A percentile compares a stretch with the other conserved stretches of the same genome.
Evolutionary conservation across 1,140 invertebrate genomes (phyloP).

Genomic region (Anastrepha ludens): DNA sequence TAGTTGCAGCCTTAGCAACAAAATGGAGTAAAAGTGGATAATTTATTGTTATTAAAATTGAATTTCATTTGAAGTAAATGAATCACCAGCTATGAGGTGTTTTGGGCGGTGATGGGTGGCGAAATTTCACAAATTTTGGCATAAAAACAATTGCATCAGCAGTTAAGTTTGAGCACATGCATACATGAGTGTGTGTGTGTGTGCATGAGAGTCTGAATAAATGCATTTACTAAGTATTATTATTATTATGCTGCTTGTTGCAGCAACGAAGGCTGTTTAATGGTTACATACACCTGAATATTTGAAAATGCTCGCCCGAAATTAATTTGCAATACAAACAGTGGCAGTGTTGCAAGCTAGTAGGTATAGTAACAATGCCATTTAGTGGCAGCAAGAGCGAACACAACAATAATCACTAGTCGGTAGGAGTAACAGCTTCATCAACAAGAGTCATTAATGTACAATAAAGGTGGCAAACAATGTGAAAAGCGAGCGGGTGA

Average conservation of each 20-base stretch:
- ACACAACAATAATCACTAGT: constrained; percentile 12
- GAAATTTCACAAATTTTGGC: constrained; percentile 1
- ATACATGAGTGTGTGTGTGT: neutral
- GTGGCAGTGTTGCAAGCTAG: neutral
- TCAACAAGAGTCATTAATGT: constrained; percentile 40
- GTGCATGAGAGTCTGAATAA: no score
- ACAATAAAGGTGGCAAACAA: constrained; percentile 48
- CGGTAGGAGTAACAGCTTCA: constrained; percentile 21
- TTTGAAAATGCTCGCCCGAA: neutral
- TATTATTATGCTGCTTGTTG: neutral
- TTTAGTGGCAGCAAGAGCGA: neutral
- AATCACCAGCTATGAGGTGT: neutral
- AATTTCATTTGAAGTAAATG: neutral
- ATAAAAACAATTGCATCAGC: neutral
- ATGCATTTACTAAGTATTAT: no score
- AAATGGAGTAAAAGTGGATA: neutral
- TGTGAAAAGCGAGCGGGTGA: neutral
- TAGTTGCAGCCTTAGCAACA: constrained; percentile 16
- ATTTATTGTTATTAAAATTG: constrained; percentile 29
- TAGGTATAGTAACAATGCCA: neutral
- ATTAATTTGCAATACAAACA: constrained; percentile 49
- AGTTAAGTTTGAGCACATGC: neutral
- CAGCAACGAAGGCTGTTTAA: neutral
- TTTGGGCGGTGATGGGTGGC: neutral
- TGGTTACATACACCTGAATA: neutral